These are phyloP conservation scores for Lochmaea crataegi DNA, from an alignment of 2,888 invertebrate species.

Conservation along the genomic window DNA sequence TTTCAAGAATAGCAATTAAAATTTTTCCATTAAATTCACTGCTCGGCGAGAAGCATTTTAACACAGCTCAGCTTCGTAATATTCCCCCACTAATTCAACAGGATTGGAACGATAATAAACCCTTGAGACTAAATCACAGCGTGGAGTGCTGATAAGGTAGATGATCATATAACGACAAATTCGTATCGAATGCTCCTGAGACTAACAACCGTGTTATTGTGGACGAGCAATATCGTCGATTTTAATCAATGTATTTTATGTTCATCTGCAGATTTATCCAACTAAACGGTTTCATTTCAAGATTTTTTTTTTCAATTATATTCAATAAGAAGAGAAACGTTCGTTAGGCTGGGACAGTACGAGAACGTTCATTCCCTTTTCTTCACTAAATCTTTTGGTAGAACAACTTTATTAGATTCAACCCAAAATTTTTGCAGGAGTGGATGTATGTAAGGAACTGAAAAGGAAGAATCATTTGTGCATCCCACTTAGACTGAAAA, in stretches of 20 bases:
- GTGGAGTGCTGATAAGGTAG: constrained; percentile 38
- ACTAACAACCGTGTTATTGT: constrained; percentile 38
- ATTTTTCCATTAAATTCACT: neutral
- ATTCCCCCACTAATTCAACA: constrained; percentile 21
- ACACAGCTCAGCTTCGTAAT: constrained; percentile 14
- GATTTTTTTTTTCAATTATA: neutral
- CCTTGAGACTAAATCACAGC: constrained; percentile 43
- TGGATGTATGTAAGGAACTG: too few relatives aligned
- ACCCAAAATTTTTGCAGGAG: too few relatives aligned
- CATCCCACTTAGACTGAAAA: too few relatives aligned
- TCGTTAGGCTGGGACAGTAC: too few relatives aligned
- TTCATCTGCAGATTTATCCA: neutral
- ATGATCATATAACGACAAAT: constrained; percentile 44
- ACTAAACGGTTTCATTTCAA: neutral
- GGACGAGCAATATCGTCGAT: constrained; percentile 25
- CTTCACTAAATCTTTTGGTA: too few relatives aligned
- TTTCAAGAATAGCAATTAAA: constrained; percentile 4
- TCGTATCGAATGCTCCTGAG: constrained; percentile 36
- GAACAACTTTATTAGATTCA: too few relatives aligned
- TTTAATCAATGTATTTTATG: constrained; percentile 31
- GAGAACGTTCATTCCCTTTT: too few relatives aligned
- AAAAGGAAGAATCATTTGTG: too few relatives aligned
- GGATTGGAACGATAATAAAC: constrained; percentile 48
- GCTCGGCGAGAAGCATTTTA: neutral
- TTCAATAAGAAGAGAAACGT: too few relatives aligned